Conservation (phyloP, 1,140 invertebrate genomes). For the Sarcophaga bullata region DNA sequence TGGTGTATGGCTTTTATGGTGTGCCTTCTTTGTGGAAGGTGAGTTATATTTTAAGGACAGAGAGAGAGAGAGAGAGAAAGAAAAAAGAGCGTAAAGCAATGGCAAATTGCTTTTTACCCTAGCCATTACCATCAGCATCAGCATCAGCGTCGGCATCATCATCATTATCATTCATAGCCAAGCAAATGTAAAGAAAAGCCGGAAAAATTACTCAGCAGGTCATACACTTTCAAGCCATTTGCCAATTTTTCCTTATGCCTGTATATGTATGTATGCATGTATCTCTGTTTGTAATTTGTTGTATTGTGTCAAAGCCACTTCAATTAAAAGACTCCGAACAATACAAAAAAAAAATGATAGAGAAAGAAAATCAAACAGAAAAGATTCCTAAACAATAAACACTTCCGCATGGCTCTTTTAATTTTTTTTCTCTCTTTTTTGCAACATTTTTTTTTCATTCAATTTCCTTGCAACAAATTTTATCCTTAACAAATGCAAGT, state of each 20-base stretch:
- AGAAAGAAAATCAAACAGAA: no score
- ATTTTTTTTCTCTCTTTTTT: not conserved
- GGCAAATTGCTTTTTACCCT: slow-evolving; percentile 6
- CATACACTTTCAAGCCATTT: not conserved
- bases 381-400: slow-evolving; percentile 5
- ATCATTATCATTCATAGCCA: slow-evolving; percentile 17
- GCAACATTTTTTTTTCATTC: no score
- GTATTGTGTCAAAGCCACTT: slow-evolving; percentile 29
- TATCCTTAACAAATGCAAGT: not conserved
- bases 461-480: no score
- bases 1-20: not conserved
- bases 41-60: not conserved
- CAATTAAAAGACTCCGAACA: slow-evolving; percentile 37
- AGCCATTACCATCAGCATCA: not conserved
- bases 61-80: not conserved
- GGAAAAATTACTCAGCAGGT: slow-evolving; percentile 1
- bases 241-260: slow-evolving; percentile 15
- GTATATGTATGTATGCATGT: not conserved
- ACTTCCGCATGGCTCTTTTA: slow-evolving; percentile 28
- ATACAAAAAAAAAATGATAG: not conserved
- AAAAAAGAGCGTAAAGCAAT: not conserved
- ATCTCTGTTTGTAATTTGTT: not conserved
- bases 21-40: not conserved
- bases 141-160: not conserved
- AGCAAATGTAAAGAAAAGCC: not conserved